Evolutionary conservation across 2,113 vertebrate species (phyloP), one percentile per base, ranked within the genome.

Genomic region (Vidua macroura): DNA sequence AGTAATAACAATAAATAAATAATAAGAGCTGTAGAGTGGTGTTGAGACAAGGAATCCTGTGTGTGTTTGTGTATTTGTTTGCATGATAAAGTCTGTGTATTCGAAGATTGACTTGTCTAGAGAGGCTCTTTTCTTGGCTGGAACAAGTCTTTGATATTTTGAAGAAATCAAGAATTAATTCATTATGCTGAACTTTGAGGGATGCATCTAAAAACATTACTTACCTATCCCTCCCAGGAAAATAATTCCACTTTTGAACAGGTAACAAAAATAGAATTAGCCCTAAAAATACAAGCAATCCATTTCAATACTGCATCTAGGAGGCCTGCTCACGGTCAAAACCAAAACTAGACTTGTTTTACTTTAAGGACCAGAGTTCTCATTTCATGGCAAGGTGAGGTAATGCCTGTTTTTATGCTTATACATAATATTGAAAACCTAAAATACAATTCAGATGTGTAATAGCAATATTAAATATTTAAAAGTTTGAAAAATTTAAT

Each of bases 1-100:
- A 0, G 51, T 83, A 80, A 69, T 85, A 94, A 90, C 74, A 91
- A 74, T 94, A 95, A 95, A 95, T 95, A 95, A 97, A 80, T 97
- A 89, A 84, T 85, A 85, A 83, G 75, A 88, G 52, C 68, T 91
- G 70, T 85, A 87, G 63, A 41, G 27, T 81, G 56, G 39, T 1
- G 10, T 24, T 75, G 75, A 91, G 78, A 83, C 55, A 52, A 81
- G 63, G 63, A 86, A 28, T 94, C 6, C 6, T 49, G 3, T 59
- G 35, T 79, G 19, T 64, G 28, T 89, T 72, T 91, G 55, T 76
- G 52, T 86, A 64, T 93, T 91, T 91, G 37, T 94, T 90, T 95
- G 90, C 27, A 44, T 63, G 80, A 67, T 67, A n/a, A 94, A 85
- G 41, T 84, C 67, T 85, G n/a, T 76, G 28, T 73, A 64, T 89